Percentiles rank a stretch among this genome's conserved stretches.
Conservation (phyloP, 2,113 vertebrate genomes). For the Arizona elegans region DNA sequence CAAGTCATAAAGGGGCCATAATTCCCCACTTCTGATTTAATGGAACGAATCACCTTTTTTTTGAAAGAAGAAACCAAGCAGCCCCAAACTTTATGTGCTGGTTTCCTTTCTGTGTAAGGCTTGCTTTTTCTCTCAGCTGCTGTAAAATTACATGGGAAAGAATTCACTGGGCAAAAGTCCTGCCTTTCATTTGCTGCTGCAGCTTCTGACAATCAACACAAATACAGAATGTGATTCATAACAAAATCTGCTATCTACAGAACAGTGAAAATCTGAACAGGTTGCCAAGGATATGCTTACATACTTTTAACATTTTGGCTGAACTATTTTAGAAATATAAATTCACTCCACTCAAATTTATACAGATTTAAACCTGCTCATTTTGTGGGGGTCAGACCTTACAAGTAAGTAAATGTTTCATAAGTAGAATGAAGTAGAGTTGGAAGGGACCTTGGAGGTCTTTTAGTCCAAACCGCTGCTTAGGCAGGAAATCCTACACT, state of each 20-base stretch:
- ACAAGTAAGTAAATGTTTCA: neutral
- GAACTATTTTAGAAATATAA: neutral
- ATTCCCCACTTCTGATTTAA: neutral
- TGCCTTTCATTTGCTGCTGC: neutral
- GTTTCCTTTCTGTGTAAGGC: neutral
- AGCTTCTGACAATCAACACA: neutral
- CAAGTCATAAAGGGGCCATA: no score
- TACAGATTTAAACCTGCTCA: neutral
- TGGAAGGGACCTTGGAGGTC: no score
- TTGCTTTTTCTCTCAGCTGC: neutral
- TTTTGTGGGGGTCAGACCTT: neutral
- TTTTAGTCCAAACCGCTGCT: no score
- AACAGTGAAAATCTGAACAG: neutral
- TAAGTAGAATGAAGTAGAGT: neutral
- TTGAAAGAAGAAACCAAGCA: neutral
- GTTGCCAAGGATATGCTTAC: neutral
- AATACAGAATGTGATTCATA: conserved; percentile 12
- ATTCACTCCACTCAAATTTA: neutral
- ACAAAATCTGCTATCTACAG: neutral
- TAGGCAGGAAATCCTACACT: no score
- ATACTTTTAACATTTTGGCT: neutral
- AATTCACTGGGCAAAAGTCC: neutral
- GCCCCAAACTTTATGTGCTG: neutral
- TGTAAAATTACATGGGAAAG: neutral
- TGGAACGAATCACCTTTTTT: neutral